Evolutionary conservation across 2,113 vertebrate species (phyloP).

Genomic region (Danionella cerebrum): DNA sequence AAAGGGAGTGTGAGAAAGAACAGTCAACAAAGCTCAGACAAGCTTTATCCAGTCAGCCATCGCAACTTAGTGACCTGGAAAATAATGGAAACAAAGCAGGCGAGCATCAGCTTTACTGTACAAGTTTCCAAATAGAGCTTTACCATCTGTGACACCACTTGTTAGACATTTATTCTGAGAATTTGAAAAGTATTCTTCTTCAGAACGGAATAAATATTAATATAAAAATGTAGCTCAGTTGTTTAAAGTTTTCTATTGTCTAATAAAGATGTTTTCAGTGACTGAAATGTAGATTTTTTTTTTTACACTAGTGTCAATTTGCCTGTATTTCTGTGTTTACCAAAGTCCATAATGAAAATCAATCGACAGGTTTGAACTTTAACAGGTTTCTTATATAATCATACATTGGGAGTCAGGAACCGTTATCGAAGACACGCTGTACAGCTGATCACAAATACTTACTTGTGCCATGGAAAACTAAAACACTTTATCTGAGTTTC

Average conservation of each 20-base stretch:
- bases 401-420: too few species aligned
- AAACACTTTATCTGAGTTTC: too few species aligned
- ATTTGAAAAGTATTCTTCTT: background rate
- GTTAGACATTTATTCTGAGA: too few species aligned
- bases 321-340: background rate
- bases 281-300: too few species aligned
- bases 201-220: too few species aligned
- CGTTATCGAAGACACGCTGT: too few species aligned
- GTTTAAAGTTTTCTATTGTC: too few species aligned
- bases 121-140: background rate
- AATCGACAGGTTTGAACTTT: background rate
- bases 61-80: conserved; percentile 42
- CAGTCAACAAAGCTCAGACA: conserved; percentile 6
- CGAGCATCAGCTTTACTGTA: background rate
- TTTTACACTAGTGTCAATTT: too few species aligned
- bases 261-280: too few species aligned
- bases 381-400: background rate
- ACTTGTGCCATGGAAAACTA: too few species aligned
- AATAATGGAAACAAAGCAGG: conserved; percentile 20
- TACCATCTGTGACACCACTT: background rate
- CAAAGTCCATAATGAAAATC: background rate
- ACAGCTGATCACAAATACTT: too few species aligned
- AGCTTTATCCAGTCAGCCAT: background rate
- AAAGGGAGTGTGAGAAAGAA: background rate
- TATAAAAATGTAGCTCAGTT: too few species aligned